Evolutionary conservation across 2,797 vertebrate species (phyloP), one percentile per base, ranked within the genome.

Genomic region (Mus caroli): DNA sequence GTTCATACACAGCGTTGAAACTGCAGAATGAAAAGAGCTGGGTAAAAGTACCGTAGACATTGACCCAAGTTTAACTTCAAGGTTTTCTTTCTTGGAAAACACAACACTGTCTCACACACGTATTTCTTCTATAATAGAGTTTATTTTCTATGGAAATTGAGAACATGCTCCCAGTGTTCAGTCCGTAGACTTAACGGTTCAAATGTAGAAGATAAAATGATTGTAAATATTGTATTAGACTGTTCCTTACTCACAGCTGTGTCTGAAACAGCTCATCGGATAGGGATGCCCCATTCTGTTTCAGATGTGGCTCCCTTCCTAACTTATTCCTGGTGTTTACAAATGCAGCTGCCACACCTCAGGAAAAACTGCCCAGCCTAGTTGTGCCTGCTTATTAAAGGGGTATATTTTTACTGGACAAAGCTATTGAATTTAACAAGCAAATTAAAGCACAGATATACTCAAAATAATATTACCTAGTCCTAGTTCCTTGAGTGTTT

Each of bases 321-420:
- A 98, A 96, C 92, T 98, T 92, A 95, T 71, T 98, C 91, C 83
- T 97, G 94, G 95, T 96, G 92, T 94, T 96, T 96, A 97, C 93
- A 77, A 97, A 97, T 97, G 94, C 98, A 97, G 97, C 97, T 96
- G 56, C 91, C 94, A 88, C 73, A 62, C 94, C 69, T 83, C 73
- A 52, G 62, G 17, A 60, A 88, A 50, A 91, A 46, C 54, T 92
- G 92, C 94, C 87, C 94, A 96, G 96, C 91, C 34, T 17, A 79
- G 26, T 94, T 88, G 94, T 77, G 96, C 58, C 56, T 96, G 86
- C 93, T 71, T 85, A 85, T 77, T 95, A 95, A 98, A 95, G 91
- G 88, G 91, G 80, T 97, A 93, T 76, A 58, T 93, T 94, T 97
- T 97, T 90, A 94, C 93, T 64, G 20, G 80, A 95, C 91, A 96